These are phyloP conservation scores for Tachysurus vachellii DNA, from an alignment of 2,113 vertebrate genomes.

Conservation along the genomic window DNA sequence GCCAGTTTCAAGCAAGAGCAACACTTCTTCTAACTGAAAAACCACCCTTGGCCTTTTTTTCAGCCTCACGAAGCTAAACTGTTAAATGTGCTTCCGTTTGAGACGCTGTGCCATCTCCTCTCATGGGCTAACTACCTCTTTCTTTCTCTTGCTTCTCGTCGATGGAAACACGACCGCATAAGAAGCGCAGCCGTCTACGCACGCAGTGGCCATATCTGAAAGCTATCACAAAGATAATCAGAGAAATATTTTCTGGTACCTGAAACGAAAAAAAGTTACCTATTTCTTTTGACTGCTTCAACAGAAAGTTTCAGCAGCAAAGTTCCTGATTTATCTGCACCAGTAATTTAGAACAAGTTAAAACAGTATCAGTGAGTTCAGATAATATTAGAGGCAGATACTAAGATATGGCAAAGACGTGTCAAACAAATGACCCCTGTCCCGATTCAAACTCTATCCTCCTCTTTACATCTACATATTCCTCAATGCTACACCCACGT, in stretches of 20 bases:
- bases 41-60: neutral
- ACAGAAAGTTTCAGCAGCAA: neutral
- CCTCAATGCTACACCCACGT: conserved; percentile 18
- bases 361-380: neutral
- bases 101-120: conserved; percentile 22
- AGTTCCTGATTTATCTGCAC: conserved; percentile 2
- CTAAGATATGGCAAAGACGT: neutral
- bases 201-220: neutral
- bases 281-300: too few relatives aligned
- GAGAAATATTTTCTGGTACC: neutral
- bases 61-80: conserved; percentile 6
- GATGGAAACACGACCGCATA: neutral
- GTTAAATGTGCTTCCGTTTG: conserved; percentile 39
- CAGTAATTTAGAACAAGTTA: neutral
- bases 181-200: neutral
- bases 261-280: neutral
- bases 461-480: conserved; percentile 14
- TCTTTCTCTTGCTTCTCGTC: neutral
- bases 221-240: neutral
- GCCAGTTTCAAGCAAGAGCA: conserved; percentile 26
- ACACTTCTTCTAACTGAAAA: conserved; percentile 31
- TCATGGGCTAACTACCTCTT: conserved; percentile 28
- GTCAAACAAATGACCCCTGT: neutral
- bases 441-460: conserved; percentile 9
- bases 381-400: conserved; percentile 15